Base-by-base conservation (phyloP, 64 coral and sea anemone species). In the Catalaphyllia jardinei region DNA sequence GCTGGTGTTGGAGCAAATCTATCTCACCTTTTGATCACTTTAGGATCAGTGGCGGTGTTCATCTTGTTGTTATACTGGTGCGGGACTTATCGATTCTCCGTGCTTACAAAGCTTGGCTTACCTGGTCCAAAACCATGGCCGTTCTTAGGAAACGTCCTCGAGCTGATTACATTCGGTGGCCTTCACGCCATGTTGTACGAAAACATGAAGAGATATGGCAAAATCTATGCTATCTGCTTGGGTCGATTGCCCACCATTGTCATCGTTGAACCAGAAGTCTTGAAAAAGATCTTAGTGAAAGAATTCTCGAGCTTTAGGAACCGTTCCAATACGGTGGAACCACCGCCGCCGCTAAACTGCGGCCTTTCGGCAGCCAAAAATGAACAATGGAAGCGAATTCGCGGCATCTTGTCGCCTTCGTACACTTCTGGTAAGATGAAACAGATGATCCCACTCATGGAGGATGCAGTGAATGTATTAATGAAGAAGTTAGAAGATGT, bases 161-260 rank as follows among this genome's bases (percentile, higher is more conserved):
- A 85, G 15, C 19, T 85, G 18, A 64, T 67, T 14, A 85, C 62
- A 67, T 63, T 24, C 20, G 81, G 81, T 20, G 81, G 81, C 14
- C 20, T 85, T 1, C 64, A 85, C 35, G 81, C 60, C 19, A 67
- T 67, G 60, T 38, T 67, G 30, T 51, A 67, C 1, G 89, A 73
- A 30, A 82, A 62, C 79, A 92, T 76, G 82, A 76, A 86, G 80
- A 62, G 38, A 62, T 92, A 86, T 22, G 90, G 90, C 10, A 92
- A 92, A 29, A 51, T 92, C 10, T 92, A 86, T 31, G 62, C 81
- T 0, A 19, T 86, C 8, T 92, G 60, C 28, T 50, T 92, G 20
- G 90, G 90, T 27, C 85, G 90, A 69, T 17, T 62, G 33, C 54
- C 76, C 27, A 64, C 80, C 18, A 29, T 92, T 50, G 90, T 92